Conservation (phyloP, 2,888 invertebrate species). For the Hydroisotoma schaefferi region DNA sequence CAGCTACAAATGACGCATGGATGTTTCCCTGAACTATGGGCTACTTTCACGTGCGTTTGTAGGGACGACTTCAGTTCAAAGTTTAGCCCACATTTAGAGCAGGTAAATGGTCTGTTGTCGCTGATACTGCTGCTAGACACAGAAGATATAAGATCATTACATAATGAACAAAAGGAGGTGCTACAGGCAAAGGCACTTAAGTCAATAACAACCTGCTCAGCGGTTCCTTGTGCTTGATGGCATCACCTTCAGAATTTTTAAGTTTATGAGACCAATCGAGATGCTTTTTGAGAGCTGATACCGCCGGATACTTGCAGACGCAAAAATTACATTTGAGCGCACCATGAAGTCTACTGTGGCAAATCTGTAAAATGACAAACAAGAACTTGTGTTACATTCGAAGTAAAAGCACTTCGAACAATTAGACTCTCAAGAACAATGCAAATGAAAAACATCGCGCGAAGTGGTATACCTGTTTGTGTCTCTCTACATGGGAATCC, state of each 20-base stretch:
- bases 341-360: background rate
- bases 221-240: no score
- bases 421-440: background rate
- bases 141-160: no score
- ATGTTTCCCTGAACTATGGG: background rate
- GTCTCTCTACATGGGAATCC: background rate
- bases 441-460: background rate
- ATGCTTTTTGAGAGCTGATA: background rate
- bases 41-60: background rate
- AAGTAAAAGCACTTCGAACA: background rate
- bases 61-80: background rate
- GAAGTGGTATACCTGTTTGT: background rate
- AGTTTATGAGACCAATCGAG: background rate
- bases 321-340: background rate
- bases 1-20: slow-evolving; percentile 17
- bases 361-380: slow-evolving; percentile 5
- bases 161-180: no score
- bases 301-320: background rate
- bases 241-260: background rate
- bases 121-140: no score
- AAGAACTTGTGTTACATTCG: background rate
- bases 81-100: background rate
- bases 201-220: no score
- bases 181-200: no score
- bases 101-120: background rate